Evolutionary conservation across 2,113 vertebrate species (phyloP).

Genomic region (Lonchura striata): DNA sequence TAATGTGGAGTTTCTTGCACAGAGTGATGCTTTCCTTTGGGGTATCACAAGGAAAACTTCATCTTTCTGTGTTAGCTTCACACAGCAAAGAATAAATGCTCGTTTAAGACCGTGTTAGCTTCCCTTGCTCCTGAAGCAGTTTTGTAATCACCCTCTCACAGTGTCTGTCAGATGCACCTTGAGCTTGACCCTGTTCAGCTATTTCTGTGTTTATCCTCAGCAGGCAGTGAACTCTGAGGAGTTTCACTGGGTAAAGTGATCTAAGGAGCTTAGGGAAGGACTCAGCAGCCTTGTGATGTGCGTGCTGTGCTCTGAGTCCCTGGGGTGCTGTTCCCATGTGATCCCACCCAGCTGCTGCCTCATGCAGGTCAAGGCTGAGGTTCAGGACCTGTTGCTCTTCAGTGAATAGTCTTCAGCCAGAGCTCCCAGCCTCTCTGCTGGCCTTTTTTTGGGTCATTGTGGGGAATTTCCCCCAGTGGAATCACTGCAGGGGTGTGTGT

Average conservation of each 20-base stretch:
- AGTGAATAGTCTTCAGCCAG: neutral
- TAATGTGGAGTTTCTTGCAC: neutral
- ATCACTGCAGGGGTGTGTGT: neutral
- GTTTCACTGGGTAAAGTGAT: neutral
- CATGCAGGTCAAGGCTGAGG: neutral
- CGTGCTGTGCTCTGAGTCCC: neutral
- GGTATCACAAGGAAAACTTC: neutral
- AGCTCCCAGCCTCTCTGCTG: neutral
- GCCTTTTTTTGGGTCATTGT: neutral
- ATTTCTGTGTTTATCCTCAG: constrained; percentile 17
- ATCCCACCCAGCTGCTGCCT: neutral
- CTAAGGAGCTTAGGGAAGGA: constrained; percentile 25
- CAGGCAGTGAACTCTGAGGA: neutral
- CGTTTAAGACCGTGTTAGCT: rapidly evolving
- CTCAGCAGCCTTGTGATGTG: neutral
- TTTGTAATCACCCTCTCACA: neutral
- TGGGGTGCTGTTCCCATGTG: neutral
- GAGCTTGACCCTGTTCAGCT: neutral
- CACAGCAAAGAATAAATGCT: neutral
- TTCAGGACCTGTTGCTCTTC: neutral
- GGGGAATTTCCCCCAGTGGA: neutral
- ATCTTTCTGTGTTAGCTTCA: neutral
- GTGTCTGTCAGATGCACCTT: neutral
- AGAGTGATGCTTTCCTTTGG: neutral
- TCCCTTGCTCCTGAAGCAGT: neutral